Evolutionary conservation across 2,888 invertebrate species (phyloP).

Genomic region (Empis livida): DNA sequence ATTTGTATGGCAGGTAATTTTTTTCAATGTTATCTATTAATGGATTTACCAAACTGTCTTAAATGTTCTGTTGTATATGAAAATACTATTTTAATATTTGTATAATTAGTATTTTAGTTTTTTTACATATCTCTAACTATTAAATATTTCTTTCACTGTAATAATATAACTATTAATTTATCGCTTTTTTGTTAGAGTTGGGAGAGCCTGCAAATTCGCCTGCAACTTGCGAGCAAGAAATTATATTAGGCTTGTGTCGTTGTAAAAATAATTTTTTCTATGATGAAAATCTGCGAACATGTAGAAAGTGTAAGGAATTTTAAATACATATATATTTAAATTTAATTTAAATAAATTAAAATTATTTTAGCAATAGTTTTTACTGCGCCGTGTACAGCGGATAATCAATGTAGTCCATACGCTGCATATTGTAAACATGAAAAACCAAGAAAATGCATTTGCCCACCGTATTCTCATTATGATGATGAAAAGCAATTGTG

Average conservation of each 20-base stretch:
- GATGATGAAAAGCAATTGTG: slow-evolving; percentile 8
- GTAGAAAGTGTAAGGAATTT: slow-evolving; percentile 12
- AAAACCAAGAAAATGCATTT: slow-evolving; percentile 8
- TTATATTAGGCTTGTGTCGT: background rate
- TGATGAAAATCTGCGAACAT: slow-evolving; percentile 7
- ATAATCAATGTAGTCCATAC: slow-evolving; percentile 12
- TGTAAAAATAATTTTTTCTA: slow-evolving; percentile 7
- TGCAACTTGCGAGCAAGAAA: too few species aligned
- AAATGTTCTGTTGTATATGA: too few species aligned
- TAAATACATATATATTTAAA: too few species aligned
- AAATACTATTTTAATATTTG: too few species aligned
- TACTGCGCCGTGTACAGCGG: slow-evolving; percentile 6
- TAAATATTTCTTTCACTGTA: too few species aligned
- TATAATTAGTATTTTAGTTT: too few species aligned
- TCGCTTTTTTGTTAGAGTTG: slow-evolving; percentile 8
- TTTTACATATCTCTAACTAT: too few species aligned
- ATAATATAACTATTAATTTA: too few species aligned
- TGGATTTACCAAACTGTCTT: too few species aligned
- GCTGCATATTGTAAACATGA: slow-evolving; percentile 6
- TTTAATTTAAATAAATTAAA: too few species aligned
- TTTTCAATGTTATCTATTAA: too few species aligned
- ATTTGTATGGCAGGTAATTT: slow-evolving; percentile 11
- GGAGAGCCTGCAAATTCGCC: slow-evolving; percentile 6
- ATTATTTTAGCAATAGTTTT: slow-evolving; percentile 5
- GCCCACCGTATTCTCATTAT: slow-evolving; percentile 8